Evolutionary conservation across 2,888 invertebrate genomes (phyloP), one percentile per base, ranked within the genome.

Genomic region (Beris morrisii): DNA sequence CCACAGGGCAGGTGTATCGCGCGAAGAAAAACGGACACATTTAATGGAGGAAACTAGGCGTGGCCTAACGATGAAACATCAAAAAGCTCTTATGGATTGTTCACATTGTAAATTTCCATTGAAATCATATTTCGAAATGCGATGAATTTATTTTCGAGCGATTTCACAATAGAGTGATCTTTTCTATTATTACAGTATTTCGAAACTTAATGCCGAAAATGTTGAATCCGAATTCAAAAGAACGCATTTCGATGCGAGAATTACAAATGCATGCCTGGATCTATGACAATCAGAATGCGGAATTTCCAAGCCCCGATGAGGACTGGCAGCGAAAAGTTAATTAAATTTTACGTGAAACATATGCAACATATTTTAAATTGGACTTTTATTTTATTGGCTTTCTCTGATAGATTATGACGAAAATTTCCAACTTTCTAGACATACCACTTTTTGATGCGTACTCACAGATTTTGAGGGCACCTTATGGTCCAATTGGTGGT

Each of bases 1-100:
- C 77, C 70, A 72, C 74, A 76, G 69, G 79, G 75, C 22, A 74
- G 68, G 75, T 31, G 73, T 84, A 74, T 73, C 85, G 74, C 74
- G 83, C 71, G 77, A 85, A 77, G 86, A 83, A 73, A 80, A 87
- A 69, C 83, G 86, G 32, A 82, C 83, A 73, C 83, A 85, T 71
- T 83, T 90, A 65, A 85, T 88, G 70, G 83, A 84, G 70, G 88
- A 85, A 76, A 86, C 90, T 72, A 84, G 88, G 73, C 83, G 85
- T 71, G 91, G 90, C 7, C 83, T 89, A 73, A 82, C 84, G 2
- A 75, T 83, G 55, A 80, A 82, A 54, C 89, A 89, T 72, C 82
- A 84, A 56, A 82, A 82, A 65, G 82, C 83, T 57, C 59, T 73
- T 64, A 66, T 67, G 61, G 66, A 68, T 43, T 63, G 57, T 48